Conservation (phyloP, 2,113 vertebrate genomes). For the Myotis davidii region DNA sequence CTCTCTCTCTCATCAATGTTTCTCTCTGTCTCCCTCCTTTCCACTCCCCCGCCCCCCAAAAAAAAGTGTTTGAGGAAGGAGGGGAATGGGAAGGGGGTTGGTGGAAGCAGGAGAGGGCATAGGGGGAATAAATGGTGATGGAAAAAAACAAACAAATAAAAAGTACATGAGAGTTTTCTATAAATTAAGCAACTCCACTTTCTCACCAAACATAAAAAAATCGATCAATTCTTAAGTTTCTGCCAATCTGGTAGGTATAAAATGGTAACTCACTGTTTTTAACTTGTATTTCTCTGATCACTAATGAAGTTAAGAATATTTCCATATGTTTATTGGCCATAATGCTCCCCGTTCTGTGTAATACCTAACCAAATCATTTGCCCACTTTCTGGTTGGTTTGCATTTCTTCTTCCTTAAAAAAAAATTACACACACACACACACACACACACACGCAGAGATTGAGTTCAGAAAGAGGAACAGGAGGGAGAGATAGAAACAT, state of each 20-base stretch:
- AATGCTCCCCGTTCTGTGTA: background rate
- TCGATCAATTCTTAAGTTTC: background rate
- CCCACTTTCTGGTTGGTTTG: background rate
- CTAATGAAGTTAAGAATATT: background rate
- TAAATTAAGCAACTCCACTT: background rate
- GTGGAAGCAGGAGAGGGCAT: no score
- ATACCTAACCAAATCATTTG: background rate
- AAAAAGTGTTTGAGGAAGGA: no score
- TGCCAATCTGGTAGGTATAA: background rate
- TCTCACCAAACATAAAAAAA: background rate
- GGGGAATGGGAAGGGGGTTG: no score
- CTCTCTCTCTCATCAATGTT: no score
- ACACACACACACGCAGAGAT: no score
- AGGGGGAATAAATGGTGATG: no score
- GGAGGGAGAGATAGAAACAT: background rate
- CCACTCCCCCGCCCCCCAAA: no score
- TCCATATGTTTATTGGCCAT: background rate
- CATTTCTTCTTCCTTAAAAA: no score
- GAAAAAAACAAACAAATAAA: no score
- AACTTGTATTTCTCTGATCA: conserved; percentile 4
- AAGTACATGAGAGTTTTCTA: background rate
- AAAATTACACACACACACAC: no score
- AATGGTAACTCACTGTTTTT: background rate
- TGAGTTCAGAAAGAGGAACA: background rate
- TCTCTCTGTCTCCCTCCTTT: no score